These are phyloP conservation scores for Alsophila aescularia DNA, from an alignment of 2,888 invertebrate genomes.

Conservation along the genomic window DNA sequence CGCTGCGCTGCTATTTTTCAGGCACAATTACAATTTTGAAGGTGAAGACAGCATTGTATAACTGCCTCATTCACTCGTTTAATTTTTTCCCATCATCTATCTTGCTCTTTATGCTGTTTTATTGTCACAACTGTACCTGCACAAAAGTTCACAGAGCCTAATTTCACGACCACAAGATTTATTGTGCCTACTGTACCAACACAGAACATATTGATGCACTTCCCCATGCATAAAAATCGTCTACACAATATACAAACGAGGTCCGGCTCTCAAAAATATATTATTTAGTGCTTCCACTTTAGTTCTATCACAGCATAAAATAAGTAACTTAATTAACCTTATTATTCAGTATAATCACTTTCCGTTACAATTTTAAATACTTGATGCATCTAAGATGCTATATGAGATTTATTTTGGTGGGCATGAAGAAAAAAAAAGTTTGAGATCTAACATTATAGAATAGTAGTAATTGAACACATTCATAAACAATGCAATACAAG, in stretches of 20 bases:
- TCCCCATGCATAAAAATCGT: not conserved
- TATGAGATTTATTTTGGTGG: constrained; percentile 11
- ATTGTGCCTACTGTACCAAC: too few relatives aligned
- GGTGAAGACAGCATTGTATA: too few relatives aligned
- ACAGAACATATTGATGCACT: constrained; percentile 1
- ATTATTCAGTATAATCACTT: not conserved
- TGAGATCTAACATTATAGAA: not conserved
- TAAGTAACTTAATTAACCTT: constrained; percentile 5
- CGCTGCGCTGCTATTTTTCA: too few relatives aligned
- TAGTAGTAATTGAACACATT: too few relatives aligned
- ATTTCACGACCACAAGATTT: too few relatives aligned
- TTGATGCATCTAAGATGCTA: constrained; percentile 18
- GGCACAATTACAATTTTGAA: too few relatives aligned
- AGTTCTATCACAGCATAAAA: constrained; percentile 23
- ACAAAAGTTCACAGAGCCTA: too few relatives aligned
- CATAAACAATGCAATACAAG: too few relatives aligned
- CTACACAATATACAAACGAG: not conserved
- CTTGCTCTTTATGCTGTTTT: too few relatives aligned
- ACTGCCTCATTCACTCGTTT: too few relatives aligned
- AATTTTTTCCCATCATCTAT: too few relatives aligned
- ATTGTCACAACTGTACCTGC: too few relatives aligned
- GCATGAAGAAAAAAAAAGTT: constrained; percentile 1
- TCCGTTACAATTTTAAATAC: not conserved
- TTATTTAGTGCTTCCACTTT: constrained; percentile 8
- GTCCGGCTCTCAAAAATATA: constrained; percentile 13